Base-by-base conservation (phyloP, 2,888 invertebrate species). In the Pterobdella sp. region DNA sequence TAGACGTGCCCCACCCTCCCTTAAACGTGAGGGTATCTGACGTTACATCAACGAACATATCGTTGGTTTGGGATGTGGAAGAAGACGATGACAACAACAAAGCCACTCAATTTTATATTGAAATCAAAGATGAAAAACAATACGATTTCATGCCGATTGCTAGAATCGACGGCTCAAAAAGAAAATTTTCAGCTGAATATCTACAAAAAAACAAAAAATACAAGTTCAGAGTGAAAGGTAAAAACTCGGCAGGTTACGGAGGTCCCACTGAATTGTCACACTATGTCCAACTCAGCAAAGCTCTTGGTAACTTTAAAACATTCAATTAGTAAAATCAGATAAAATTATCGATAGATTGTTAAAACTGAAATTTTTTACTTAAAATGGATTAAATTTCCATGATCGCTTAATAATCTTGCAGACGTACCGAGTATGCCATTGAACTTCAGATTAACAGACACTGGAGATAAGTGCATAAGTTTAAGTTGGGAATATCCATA, bases 221-320 rank as follows among this genome's bases (percentile, higher is more conserved):
- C 82, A 89, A 91, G 81, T 92, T 93, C 84, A 87, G 92, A 74
- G 88, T 93, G 10, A 91, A 91, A 0, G 91, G 71, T 18, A 71
- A 71, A 56, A 71, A 71, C 56, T 71, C 71, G 26, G 60, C 71
- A 35, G 71, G 71, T 14, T 71, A 34, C 26, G 63, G 71, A 35
- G 71, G 63, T 35, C 63, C 71, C 34, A 36, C 63, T 14, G 34
- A 60, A 34, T 26, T 71, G 34, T 18, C 49, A 10, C 63, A 63
- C 18, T 18, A 34, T 36, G 71, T 71, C 14, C 52, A 71, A 63
- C 71, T 71, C 29, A 71, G 63, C 35, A 71, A 63, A 71, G 63
- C 71, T 22, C 26, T 71, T 4, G 71, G 71, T 71, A 22, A 42
- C 3, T 68, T 37, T 35, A 22, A 34, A 26, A 14, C n/a, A 37